Conservation (phyloP, 2,888 invertebrate genomes). For the Dryocosmus kuriphilus region DNA sequence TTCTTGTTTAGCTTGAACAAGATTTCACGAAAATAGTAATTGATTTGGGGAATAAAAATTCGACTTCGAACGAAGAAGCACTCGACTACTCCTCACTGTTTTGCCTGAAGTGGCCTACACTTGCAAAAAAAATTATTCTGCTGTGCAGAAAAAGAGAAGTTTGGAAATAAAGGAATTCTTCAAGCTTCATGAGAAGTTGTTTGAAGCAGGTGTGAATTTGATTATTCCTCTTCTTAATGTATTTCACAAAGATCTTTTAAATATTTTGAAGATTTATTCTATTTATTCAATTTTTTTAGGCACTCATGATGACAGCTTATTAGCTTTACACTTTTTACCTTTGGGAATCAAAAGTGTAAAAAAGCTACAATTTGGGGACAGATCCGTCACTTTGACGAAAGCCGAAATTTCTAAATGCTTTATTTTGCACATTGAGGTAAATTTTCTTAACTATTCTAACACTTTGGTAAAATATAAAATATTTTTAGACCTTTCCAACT, state of each 20-base stretch:
- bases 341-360: neutral
- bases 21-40: no score
- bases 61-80: no score
- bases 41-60: no score
- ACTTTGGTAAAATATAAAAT: no score
- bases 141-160: no score
- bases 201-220: neutral
- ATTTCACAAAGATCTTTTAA: neutral
- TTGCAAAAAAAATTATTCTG: no score
- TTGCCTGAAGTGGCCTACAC: no score
- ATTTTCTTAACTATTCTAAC: neutral
- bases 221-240: neutral
- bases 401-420: slow-evolving; percentile 24
- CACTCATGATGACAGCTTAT: neutral
- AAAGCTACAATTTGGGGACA: neutral
- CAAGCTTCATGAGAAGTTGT: neutral
- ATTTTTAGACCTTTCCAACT: no score
- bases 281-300: no score
- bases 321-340: neutral
- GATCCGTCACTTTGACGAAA: slow-evolving; percentile 3
- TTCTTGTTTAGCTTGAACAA: no score
- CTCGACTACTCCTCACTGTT: no score
- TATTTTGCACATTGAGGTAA: slow-evolving; percentile 41
- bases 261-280: neutral
- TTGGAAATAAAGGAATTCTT: neutral